These are phyloP conservation scores for Baccha elongata DNA, from an alignment of 2,888 invertebrate species.

Conservation along the genomic window DNA sequence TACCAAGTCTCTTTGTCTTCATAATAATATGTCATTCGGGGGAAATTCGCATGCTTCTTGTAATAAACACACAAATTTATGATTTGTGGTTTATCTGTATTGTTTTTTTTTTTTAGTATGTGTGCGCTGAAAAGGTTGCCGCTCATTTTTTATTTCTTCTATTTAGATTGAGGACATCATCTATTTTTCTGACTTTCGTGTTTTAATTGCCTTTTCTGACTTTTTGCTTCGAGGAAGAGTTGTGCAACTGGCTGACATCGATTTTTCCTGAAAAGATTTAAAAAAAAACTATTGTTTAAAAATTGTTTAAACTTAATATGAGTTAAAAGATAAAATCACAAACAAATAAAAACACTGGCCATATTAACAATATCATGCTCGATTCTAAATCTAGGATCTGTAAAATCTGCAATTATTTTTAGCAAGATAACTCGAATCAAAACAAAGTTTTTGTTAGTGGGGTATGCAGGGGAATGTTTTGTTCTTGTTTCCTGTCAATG, in stretches of 20 bases:
- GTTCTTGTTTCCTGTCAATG: not conserved
- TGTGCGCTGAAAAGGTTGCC: slow-evolving; percentile 46
- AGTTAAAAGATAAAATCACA: not conserved
- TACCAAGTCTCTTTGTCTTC: slow-evolving; percentile 67
- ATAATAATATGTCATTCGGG: slow-evolving; percentile 63
- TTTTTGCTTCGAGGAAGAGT: slow-evolving; percentile 82
- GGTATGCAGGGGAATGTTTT: slow-evolving; percentile 4
- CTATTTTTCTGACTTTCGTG: slow-evolving; percentile 74
- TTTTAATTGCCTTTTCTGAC: slow-evolving; percentile 78
- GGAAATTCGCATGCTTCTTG: slow-evolving; percentile 34
- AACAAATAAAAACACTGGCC: slow-evolving; percentile 27
- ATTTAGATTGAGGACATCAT: slow-evolving; percentile 8
- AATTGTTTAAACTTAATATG: not conserved
- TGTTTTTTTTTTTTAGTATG: slow-evolving; percentile 9
- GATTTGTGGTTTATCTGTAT: slow-evolving; percentile 24
- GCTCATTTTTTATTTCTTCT: not conserved
- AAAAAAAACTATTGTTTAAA: slow-evolving; percentile 7
- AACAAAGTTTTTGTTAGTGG: slow-evolving; percentile 52
- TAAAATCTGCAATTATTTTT: slow-evolving; percentile 69
- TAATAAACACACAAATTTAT: slow-evolving; percentile 30
- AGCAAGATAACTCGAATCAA: slow-evolving; percentile 64
- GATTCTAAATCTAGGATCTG: slow-evolving; percentile 33
- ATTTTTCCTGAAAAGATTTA: slow-evolving; percentile 79
- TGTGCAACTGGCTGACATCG: slow-evolving; percentile 81
- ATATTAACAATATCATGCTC: slow-evolving; percentile 44